These are phyloP conservation scores for Halcyon senegalensis DNA, from an alignment of 2,113 vertebrate genomes.

Conservation along the genomic window DNA sequence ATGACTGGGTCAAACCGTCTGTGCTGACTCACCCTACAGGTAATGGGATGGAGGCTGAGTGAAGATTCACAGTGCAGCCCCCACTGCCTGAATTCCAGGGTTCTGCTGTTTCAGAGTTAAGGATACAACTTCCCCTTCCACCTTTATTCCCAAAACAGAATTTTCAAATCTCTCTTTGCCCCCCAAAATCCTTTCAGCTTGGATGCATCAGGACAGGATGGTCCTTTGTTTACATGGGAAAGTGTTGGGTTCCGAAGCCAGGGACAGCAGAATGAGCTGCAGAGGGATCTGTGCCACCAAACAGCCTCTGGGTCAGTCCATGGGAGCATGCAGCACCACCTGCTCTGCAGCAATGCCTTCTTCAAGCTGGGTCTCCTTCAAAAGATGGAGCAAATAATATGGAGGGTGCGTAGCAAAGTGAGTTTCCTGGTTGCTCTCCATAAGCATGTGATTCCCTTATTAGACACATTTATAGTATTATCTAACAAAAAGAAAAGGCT, in stretches of 20 bases:
- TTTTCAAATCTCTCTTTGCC: background rate
- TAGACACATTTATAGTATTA: no score
- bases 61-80: background rate
- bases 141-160: background rate
- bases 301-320: background rate
- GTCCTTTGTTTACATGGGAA: rapidly evolving
- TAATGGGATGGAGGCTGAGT: background rate
- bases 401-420: no score
- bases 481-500: background rate
- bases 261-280: rapidly evolving
- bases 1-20: background rate
- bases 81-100: background rate
- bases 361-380: background rate
- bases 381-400: background rate
- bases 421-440: background rate
- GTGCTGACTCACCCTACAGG: rapidly evolving
- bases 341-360: background rate
- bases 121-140: background rate
- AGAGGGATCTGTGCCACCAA: background rate
- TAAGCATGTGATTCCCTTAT: background rate
- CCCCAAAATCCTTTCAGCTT: background rate
- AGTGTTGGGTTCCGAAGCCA: background rate
- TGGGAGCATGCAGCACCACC: background rate
- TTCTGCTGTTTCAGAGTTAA: background rate
- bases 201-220: background rate